Evolutionary conservation across 2,888 invertebrate genomes (phyloP), one percentile per base, ranked within the genome.

Genomic region (Nymphalis c-album): DNA sequence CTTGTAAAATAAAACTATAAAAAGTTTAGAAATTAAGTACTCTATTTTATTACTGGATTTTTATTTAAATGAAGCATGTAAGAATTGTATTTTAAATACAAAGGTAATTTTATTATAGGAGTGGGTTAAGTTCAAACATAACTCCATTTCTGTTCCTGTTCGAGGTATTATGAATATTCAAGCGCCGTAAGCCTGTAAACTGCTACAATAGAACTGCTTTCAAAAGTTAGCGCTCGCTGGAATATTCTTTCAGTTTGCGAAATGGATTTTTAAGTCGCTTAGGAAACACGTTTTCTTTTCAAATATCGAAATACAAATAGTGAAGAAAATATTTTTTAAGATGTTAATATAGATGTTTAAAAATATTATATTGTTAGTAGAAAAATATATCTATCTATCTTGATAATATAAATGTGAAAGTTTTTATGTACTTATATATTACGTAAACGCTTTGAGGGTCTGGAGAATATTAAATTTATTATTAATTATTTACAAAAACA

Each of bases 241-340:
- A 71, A 68, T 68, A 65, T 68, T 66, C 66, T 68, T 68, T 64
- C 58, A 71, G 68, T 71, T 71, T 66, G 66, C 68, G 63, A 71
- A 64, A 61, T 69, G 68, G 61, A 69, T 63, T 71, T 69, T 71
- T 68, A 71, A 71, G 69, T 71, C 71, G 68, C 66, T 66, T 59
- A 68, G 53, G 51, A 63, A 67, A 64, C 58, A 59, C 63, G 45
- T 18, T 66, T 69, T 64, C 53, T 61, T 66, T 64, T 63, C 63
- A 66, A 61, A 65, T 66, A 69, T 67, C 59, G 65, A 58, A 68
- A 61, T 57, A 18, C 22, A 51, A 20, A 57, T 47, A 63, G 57
- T 63, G 26, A 46, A n/a, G 50, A 50, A 60, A 60, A 35, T 10
- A 35, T 47, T 40, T 55, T 46, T 50, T 35, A 40, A 40, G 40